These are phyloP conservation scores for Amitus sp. DNA, from an alignment of 2,888 invertebrate genomes.

Conservation along the genomic window DNA sequence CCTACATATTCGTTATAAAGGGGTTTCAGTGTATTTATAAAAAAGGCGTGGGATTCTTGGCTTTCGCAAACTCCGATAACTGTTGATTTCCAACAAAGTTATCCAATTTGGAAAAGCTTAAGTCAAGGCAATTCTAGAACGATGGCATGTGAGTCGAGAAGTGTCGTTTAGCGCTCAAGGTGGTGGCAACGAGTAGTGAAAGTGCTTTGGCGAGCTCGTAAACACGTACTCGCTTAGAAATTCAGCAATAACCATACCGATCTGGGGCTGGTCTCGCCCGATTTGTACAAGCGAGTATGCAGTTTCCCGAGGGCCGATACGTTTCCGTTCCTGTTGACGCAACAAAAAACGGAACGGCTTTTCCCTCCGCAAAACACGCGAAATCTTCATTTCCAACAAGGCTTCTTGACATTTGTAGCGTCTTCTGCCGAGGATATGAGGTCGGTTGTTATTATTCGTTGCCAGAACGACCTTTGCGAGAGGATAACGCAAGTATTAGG, in stretches of 20 bases:
- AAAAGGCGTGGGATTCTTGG: too few species aligned
- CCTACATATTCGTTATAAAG: too few species aligned
- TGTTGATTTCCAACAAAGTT: too few species aligned
- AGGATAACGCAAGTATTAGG: slow-evolving; percentile 27
- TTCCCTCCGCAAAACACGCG: too few species aligned
- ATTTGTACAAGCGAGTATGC: slow-evolving; percentile 12
- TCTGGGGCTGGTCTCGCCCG: slow-evolving; percentile 36
- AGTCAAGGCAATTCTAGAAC: slow-evolving; percentile 22
- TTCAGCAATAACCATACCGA: slow-evolving; percentile 37
- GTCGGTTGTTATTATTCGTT: slow-evolving; percentile 16
- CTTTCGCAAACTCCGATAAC: too few species aligned
- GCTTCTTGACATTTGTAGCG: too few species aligned
- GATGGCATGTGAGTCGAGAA: slow-evolving; percentile 22
- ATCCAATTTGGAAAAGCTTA: slow-evolving; percentile 12
- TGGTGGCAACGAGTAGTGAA: slow-evolving; percentile 50
- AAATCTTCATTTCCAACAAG: too few species aligned
- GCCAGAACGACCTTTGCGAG: slow-evolving; percentile 24
- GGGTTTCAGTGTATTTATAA: too few species aligned
- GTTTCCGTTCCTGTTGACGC: slow-evolving; percentile 29
- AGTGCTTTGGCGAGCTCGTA: slow-evolving; percentile 35
- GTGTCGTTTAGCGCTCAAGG: slow-evolving; percentile 31
- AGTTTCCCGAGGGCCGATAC: slow-evolving; percentile 17
- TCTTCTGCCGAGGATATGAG: slow-evolving; percentile 14
- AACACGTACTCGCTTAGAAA: slow-evolving; percentile 37
- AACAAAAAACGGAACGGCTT: slow-evolving; percentile 14